phyloP scores from a whole-genome alignment of 2,113 vertebrate genomes.

The Thunnus maccoyii region DNA sequence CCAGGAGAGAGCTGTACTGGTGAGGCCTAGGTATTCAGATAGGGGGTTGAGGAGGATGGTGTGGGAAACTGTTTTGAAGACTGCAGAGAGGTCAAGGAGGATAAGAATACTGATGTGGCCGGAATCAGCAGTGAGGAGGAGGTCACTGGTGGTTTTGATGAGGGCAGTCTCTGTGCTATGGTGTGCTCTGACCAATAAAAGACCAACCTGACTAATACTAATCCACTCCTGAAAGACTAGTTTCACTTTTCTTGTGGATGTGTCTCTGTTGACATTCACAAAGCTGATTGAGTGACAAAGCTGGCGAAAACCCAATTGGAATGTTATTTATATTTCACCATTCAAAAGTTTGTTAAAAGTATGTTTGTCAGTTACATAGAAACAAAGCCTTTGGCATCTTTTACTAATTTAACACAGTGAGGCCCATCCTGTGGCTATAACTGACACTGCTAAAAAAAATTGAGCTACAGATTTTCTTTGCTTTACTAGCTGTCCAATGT shows the following conservation, averaged over 20 bases:
- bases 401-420: constrained; percentile 48
- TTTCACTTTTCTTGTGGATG: constrained; percentile 4
- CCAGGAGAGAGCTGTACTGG: no score
- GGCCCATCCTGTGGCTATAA: constrained; percentile 20
- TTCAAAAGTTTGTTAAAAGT: constrained; percentile 34
- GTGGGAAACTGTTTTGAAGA: no score
- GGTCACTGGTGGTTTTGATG: no score
- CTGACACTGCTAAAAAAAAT: constrained; percentile 39
- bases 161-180: no score
- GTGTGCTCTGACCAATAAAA: no score
- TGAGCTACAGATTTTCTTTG: constrained; percentile 7
- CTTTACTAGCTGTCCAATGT: constrained; percentile 25
- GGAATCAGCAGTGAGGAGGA: no score
- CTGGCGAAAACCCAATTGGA: constrained; percentile 20
- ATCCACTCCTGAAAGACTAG: constrained; percentile 11
- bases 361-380: constrained; percentile 43
- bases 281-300: constrained; percentile 32
- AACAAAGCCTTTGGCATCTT: constrained; percentile 47
- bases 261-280: constrained; percentile 2
- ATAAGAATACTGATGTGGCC: no score
- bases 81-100: no score
- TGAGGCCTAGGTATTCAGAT: no score
- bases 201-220: constrained; percentile 5
- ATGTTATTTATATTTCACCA: constrained; percentile 31
- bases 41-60: no score